Percentiles rank a stretch among this genome's conserved stretches.
These are phyloP conservation scores for Chionomys nivalis DNA, from an alignment of 2,113 vertebrate species.

Conservation along the genomic window DNA sequence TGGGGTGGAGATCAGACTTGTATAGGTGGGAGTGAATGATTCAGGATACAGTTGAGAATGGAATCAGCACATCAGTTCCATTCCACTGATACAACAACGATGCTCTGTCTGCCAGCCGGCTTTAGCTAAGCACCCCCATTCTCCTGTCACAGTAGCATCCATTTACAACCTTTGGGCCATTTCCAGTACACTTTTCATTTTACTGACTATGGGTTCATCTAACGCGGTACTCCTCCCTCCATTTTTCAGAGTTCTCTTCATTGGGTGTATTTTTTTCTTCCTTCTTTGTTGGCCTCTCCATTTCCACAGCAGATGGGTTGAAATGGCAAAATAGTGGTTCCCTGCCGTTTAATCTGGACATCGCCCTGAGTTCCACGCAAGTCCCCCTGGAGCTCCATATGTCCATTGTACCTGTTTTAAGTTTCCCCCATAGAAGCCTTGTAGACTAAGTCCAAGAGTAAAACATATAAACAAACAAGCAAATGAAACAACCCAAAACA, in stretches of 20 bases:
- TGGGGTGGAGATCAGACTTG: background rate
- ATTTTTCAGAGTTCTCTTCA: slow-evolving; percentile 28
- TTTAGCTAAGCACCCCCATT: background rate
- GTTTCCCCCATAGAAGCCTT: background rate
- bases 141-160: background rate
- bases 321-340: slow-evolving; percentile 50
- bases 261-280: background rate
- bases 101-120: background rate
- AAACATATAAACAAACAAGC: background rate
- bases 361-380: slow-evolving; percentile 52
- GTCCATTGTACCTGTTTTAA: slow-evolving; percentile 33
- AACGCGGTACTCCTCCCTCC: background rate
- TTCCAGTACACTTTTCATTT: background rate
- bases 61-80: background rate
- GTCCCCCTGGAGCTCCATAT: slow-evolving; percentile 67
- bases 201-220: background rate
- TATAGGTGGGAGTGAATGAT: background rate
- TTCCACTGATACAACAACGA: background rate
- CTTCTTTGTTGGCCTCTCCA: slow-evolving; percentile 35
- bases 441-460: slow-evolving; percentile 22
- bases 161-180: background rate
- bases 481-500: background rate
- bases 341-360: slow-evolving; percentile 54
- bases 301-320: slow-evolving; percentile 65
- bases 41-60: background rate